Conservation (phyloP, 2,888 invertebrate species). For the Caprella mutica region DNA sequence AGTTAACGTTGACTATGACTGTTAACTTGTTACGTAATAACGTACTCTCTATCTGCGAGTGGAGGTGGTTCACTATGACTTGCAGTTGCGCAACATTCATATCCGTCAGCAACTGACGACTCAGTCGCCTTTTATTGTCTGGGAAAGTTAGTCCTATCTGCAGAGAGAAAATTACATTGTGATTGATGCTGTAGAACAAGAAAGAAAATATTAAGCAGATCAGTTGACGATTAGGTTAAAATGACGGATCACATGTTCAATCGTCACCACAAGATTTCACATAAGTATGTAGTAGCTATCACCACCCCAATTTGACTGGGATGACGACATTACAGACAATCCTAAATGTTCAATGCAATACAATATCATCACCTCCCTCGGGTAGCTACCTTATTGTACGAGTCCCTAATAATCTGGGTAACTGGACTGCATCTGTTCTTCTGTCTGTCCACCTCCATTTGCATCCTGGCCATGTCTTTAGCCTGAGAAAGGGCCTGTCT, state of each 20-base stretch:
- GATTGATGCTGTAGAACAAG: neutral
- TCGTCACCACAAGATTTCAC: too few species aligned
- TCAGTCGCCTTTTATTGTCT: slow-evolving; percentile 66
- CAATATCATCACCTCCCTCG: neutral
- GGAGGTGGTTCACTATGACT: slow-evolving; percentile 87
- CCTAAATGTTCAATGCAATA: neutral
- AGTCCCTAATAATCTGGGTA: slow-evolving; percentile 70
- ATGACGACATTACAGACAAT: neutral
- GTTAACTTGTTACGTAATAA: slow-evolving; percentile 8
- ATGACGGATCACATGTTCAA: neutral
- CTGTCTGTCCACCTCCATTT: slow-evolving; percentile 53
- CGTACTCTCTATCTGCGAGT: slow-evolving; percentile 74
- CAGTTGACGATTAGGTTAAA: neutral
- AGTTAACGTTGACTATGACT: too few species aligned
- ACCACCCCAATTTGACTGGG: too few species aligned
- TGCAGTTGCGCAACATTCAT: slow-evolving; percentile 89
- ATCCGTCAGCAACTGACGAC: slow-evolving; percentile 72
- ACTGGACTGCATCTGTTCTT: slow-evolving; percentile 56
- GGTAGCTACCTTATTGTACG: slow-evolving; percentile 54
- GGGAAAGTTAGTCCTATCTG: slow-evolving; percentile 69
- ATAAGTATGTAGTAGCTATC: too few species aligned
- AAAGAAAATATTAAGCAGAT: neutral
- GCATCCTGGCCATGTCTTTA: slow-evolving; percentile 80
- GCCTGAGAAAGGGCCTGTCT: slow-evolving; percentile 77
- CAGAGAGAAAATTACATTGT: slow-evolving; percentile 32